Base-by-base conservation (phyloP, 2,797 vertebrate species). In the Hypotaenidia philippensis region DNA sequence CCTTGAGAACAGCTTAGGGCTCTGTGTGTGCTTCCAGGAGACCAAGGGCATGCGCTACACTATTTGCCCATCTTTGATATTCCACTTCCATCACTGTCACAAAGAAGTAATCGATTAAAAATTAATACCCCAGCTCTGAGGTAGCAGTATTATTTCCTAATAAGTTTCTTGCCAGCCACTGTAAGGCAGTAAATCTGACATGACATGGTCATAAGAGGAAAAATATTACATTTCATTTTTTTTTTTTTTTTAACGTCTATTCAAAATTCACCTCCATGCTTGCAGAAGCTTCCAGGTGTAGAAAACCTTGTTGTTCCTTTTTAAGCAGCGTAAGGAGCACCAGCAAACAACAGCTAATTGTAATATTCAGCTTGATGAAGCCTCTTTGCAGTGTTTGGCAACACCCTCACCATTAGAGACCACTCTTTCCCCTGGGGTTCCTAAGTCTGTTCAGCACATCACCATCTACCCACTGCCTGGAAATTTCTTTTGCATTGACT, bases 81-180 rank as follows among this genome's bases (percentile, higher is more conserved):
- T 92, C 59, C 25, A 66, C 29, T 88, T 94, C 83, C 74, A 66
- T 83, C 76, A 94, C 53, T 44, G 19, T 74, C 84, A 87, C 76
- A 82, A 92, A 81, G 74, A 86, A 91, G 70, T 72, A 95, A 92
- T 95, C 2, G 0, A 96, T 95, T 92, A 95, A 96, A 95, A 96
- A 93, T 95, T 91, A 90, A 96, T 92, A 80, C 69, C 57, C 49
- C 49, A 55, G 71, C 60, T 87, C 72, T 36, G 32, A 94, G 56
- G 74, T 87, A 85, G 76, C 41, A 70, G 49, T 92, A 92, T 89
- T 91, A 83, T 85, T 92, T 92, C 87, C 69, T 75, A 93, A 71
- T 91, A 90, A 87, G 81, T 89, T 89, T 53, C 56, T 83, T 66
- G 21, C 60, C 78, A 87, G 83, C 31, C 23, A 23, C 52, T 85